phyloP scores from a whole-genome alignment of 2,888 invertebrate species.

The Ornithoptera priamus region DNA sequence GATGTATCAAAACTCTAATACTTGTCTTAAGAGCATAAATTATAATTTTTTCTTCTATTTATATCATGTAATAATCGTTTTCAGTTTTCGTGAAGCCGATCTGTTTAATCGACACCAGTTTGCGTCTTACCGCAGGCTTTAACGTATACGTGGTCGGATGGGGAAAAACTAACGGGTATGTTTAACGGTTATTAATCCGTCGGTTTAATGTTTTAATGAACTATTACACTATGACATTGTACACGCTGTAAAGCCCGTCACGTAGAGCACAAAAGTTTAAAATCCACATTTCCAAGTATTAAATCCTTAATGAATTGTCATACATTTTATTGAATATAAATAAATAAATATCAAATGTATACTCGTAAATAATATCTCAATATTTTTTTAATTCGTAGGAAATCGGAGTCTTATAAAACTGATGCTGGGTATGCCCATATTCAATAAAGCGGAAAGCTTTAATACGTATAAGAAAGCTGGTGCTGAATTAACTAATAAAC shows the following conservation, averaged over 20 bases:
- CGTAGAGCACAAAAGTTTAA: background rate
- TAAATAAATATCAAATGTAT: background rate
- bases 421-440: constrained; percentile 81
- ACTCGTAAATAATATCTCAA: background rate
- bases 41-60: background rate
- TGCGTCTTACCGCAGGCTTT: constrained; percentile 60
- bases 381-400: constrained; percentile 48
- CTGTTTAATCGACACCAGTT: constrained; percentile 67
- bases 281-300: background rate
- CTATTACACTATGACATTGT: background rate
- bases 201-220: constrained; percentile 2
- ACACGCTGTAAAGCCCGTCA: background rate
- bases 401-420: constrained; percentile 80
- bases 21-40: background rate
- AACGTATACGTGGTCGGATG: constrained; percentile 81
- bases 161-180: constrained; percentile 80
- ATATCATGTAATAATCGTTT: constrained; percentile 33
- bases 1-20: too few relatives aligned
- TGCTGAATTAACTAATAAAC: constrained; percentile 74
- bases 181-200: constrained; percentile 2
- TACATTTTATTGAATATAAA: background rate
- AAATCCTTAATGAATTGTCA: too few relatives aligned
- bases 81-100: constrained; percentile 81
- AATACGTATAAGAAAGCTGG: constrained; percentile 71
- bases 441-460: constrained; percentile 74